A percentile compares a stretch with the other conserved stretches of the same genome.
Evolutionary conservation across 37 sponge, comb jelly and placozoan species (phyloP).

Genomic region (Halichondria panicea): DNA sequence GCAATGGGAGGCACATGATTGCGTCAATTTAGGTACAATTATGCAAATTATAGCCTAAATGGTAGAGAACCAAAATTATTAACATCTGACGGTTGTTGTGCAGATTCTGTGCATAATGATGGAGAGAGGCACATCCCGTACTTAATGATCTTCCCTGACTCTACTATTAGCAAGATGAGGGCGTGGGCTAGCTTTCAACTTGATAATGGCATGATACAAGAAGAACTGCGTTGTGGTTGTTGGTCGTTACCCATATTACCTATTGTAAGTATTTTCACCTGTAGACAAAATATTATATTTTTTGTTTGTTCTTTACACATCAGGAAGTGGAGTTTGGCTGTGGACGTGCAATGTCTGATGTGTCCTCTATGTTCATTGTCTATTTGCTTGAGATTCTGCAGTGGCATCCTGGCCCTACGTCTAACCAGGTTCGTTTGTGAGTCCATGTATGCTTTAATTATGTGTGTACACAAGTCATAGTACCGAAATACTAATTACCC

Average conservation of each 20-base stretch:
- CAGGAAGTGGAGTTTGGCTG: slow-evolving; percentile 15
- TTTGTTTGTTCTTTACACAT: background rate
- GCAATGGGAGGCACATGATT: slow-evolving; percentile 28
- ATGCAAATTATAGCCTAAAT: background rate
- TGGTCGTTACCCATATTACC: background rate
- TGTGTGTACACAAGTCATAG: too few relatives aligned
- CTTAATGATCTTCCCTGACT: slow-evolving; percentile 4
- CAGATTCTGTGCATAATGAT: slow-evolving; percentile 32
- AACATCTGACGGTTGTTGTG: background rate
- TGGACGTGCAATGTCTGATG: slow-evolving; percentile 23
- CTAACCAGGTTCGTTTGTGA: background rate
- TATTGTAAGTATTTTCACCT: background rate
- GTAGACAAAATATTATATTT: background rate
- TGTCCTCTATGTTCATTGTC: slow-evolving; percentile 25
- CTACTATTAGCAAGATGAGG: slow-evolving; percentile 1
- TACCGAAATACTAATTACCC: too few relatives aligned
- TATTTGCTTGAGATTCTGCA: slow-evolving; percentile 17
- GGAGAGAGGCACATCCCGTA: slow-evolving; percentile 28
- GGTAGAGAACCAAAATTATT: background rate
- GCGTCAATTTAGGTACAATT: slow-evolving; percentile 9
- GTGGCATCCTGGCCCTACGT: background rate
- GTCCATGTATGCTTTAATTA: too few relatives aligned
- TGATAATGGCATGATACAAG: slow-evolving; percentile 17
- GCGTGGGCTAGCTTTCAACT: slow-evolving; percentile 16
- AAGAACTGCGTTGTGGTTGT: slow-evolving; percentile 9